A percentile compares a stretch with the other conserved stretches of the same genome.
phyloP scores from a whole-genome alignment of 2,113 vertebrate genomes.

The Scytalopus superciliaris region DNA sequence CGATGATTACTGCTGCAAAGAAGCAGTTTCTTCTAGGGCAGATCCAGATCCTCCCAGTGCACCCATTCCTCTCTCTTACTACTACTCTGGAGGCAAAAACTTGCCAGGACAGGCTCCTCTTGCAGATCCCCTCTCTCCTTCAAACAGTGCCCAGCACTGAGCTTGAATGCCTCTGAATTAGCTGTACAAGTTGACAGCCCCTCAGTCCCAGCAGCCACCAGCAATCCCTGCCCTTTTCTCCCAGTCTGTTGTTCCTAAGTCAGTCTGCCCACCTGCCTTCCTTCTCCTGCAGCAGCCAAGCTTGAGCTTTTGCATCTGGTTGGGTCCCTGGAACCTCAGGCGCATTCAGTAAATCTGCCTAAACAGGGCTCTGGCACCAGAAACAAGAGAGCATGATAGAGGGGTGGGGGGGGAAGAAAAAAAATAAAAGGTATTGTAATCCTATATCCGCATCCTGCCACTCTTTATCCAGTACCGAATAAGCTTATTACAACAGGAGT shows the following conservation, averaged over 20 bases:
- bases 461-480: background rate
- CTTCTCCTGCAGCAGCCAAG: background rate
- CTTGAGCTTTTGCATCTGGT: background rate
- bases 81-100: background rate
- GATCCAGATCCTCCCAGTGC: background rate
- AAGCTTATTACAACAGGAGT: background rate
- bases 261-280: background rate
- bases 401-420: too few relatives aligned
- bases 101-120: background rate
- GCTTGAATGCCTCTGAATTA: background rate
- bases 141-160: rapidly evolving
- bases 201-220: background rate
- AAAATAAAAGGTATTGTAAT: background rate
- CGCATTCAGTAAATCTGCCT: background rate
- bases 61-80: background rate
- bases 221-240: background rate
- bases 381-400: background rate
- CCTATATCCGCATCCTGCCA: background rate
- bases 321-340: background rate
- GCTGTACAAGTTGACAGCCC: background rate
- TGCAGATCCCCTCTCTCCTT: background rate
- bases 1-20: background rate
- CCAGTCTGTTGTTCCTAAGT: background rate
- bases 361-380: background rate
- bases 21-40: background rate